Evolutionary conservation across 2,113 vertebrate genomes (phyloP).

Genomic region (Mobula birostris): DNA sequence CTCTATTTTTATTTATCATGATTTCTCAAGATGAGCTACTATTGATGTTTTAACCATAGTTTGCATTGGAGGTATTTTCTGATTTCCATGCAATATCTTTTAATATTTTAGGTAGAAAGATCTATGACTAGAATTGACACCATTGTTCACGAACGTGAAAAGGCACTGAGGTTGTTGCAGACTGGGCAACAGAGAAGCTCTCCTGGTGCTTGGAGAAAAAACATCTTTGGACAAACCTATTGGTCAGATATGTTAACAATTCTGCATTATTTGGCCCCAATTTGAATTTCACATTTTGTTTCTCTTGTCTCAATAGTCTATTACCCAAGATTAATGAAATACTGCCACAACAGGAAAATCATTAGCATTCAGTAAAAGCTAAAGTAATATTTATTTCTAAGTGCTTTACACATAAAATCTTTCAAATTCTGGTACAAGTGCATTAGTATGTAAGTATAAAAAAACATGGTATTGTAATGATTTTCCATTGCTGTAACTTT

Average conservation of each 20-base stretch:
- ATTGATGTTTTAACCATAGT: neutral
- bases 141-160: constrained; percentile 77
- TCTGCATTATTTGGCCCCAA: neutral
- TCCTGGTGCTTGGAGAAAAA: constrained; percentile 80
- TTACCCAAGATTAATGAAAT: neutral
- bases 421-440: neutral
- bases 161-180: constrained; percentile 78
- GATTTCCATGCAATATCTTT: neutral
- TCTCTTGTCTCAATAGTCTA: neutral
- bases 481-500: neutral
- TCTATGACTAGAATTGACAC: constrained; percentile 78
- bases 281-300: neutral
- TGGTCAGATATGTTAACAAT: constrained; percentile 60
- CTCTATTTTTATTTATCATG: neutral
- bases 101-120: constrained; percentile 61
- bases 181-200: constrained; percentile 77
- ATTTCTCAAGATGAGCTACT: neutral
- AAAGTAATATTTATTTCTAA: neutral
- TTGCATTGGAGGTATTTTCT: neutral
- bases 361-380: neutral
- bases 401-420: neutral
- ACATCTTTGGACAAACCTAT: constrained; percentile 70
- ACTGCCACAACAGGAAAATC: neutral
- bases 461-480: neutral
- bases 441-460: neutral